Evolutionary conservation across 2,888 invertebrate species (phyloP), one percentile per base, ranked within the genome.

Genomic region (Lacanobia oleracea): DNA sequence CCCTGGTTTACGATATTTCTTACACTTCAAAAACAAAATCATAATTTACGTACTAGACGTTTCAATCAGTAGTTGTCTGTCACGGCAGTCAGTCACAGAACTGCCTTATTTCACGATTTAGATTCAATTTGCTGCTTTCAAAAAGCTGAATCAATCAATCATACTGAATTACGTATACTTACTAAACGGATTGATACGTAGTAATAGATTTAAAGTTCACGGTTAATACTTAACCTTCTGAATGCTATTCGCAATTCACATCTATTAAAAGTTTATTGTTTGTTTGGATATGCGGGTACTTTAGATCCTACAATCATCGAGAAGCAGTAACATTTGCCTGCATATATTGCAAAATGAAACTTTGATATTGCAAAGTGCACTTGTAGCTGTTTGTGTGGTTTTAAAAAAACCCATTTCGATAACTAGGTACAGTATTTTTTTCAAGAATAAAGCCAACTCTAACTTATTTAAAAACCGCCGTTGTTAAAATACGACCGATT

Each of bases 181-280:
- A 53, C 21, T 53, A n/a, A 37, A 69, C 8, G 51, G 7, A 40
- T 21, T 27, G 37, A 18, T 76, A 21, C 51, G 27, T 67, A 27
- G 33, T n/a, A 51, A 48, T 59, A 77, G 59, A 27, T 59, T 60
- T 18, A 27, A 45, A 77, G 73, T 69, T 73, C 77, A 73, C 18
- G 59, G 69, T 69, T 53, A 77, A 53, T 50, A 48, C 21, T 73
- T 68, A 48, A 60, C 77, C 73, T 73, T 73, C 21, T 69, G 18
- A 16, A 60, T 60, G 21, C 59, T 69, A 60, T 59, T 27, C 18
- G 59, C 27, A 59, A 60, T 45, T 68, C 27, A 4, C 16, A 40
- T 77, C 10, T 59, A 77, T 45, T 77, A 68, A 27, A 59, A 48
- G 18, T 73, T 60, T 77, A 73, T 77, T 68, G 69, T 68, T 76